Evolutionary conservation across 2,888 invertebrate species (phyloP), one percentile per base, ranked within the genome.

Genomic region (Catocala fraxini): DNA sequence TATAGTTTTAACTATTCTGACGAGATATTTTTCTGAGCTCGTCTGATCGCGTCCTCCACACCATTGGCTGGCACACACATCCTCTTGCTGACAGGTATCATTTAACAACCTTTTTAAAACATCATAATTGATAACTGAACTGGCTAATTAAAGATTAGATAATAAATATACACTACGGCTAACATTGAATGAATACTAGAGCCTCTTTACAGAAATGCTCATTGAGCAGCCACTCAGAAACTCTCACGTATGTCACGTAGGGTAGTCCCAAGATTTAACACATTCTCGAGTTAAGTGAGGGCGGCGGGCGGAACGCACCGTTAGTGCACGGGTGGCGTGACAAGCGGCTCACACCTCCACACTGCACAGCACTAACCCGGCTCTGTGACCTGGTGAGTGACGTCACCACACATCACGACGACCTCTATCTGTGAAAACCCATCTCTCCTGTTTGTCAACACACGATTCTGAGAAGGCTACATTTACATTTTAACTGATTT

Each of bases 271-370:
- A 65, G 43, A 56, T 71, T 77, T 71, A 67, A 71, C 78, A 78
- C 73, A 68, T 77, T 64, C 49, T 59, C 68, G 63, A 70, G 76
- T 48, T 71, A 80, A 78, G 69, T 67, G 78, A 48, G 59, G 35
- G 59, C 73, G 69, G 74, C 61, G 72, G 71, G 79, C 88, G 88
- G 88, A 89, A 90, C 89, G 90, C 83, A 89, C 92, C 92, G 92
- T 91, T 92, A 92, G 73, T 80, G 82, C 84, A 89, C 90, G 91
- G 85, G 84, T 86, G 82, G 86, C 74, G 88, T 85, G 88, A 83
- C 89, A 91, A 83, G 83, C 88, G 85, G 83, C 81, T 81, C 71
- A 72, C 75, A 70, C 72, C 73, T 82, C 79, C 74, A 68, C 83
- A 83, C 81, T 73, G 74, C 70, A 57, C 65, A 56, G 55, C 76